Conservation (phyloP, 2,113 vertebrate species). For the Sceloporus tristichus region DNA sequence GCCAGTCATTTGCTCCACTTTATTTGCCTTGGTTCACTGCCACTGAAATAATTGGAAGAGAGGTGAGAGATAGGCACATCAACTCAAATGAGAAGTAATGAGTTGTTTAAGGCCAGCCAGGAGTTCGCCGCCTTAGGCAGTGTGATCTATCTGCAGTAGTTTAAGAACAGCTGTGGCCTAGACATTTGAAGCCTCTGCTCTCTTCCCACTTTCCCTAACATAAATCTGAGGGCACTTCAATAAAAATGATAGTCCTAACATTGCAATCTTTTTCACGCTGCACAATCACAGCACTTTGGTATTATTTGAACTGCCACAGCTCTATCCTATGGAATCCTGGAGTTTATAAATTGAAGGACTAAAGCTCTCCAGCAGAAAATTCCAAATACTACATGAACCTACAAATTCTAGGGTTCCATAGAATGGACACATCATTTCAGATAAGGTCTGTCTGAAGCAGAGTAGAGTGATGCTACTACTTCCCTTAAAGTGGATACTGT, state of each 20-base stretch:
- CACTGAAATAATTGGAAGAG: conserved; percentile 36
- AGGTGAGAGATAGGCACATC: conserved; percentile 18
- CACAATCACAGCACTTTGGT: no score
- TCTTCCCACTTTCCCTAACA: background rate
- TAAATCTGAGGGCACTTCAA: background rate
- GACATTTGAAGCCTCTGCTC: background rate
- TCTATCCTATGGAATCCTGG: no score
- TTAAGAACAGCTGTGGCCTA: conserved; percentile 15
- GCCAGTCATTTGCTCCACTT: background rate
- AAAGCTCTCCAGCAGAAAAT: no score
- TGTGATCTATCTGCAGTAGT: background rate
- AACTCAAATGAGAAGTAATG: conserved; percentile 16
- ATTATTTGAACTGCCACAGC: no score
- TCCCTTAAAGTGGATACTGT: no score
- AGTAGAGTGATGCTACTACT: no score
- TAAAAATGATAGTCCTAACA: background rate
- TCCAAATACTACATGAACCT: no score
- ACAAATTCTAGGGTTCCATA: no score
- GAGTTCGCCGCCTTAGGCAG: conserved; percentile 5
- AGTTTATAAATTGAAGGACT: no score
- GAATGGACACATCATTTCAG: no score
- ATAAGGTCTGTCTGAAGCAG: no score
- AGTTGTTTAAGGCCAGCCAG: conserved; percentile 7
- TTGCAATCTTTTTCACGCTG: no score
- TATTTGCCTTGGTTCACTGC: conserved; percentile 36